Conservation (phyloP, 1,140 invertebrate species). For the Sarcophaga bullata region DNA sequence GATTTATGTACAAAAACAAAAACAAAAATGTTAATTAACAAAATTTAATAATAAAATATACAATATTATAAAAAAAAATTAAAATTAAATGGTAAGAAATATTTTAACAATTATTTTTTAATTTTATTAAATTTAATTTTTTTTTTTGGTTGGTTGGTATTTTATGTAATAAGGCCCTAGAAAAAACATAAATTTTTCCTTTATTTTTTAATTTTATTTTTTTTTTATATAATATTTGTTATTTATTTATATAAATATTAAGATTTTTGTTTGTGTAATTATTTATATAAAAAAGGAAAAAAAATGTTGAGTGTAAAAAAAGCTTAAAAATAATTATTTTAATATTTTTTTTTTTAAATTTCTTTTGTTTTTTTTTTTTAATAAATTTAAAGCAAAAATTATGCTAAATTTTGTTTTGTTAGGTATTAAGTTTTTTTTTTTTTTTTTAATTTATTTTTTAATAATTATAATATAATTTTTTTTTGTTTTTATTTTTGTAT, state of each 20-base stretch:
- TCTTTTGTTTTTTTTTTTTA: slow-evolving; percentile 25
- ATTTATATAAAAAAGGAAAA: not conserved
- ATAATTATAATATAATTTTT: slow-evolving; percentile 10
- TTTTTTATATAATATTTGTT: not conserved
- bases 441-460: slow-evolving; percentile 5
- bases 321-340: slow-evolving; percentile 41
- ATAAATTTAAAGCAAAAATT: slow-evolving; percentile 25
- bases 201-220: not conserved
- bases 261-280: not conserved
- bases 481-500: slow-evolving; percentile 7
- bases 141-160: slow-evolving; percentile 30
- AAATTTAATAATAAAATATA: not conserved
- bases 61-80: not conserved
- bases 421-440: not conserved
- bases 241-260: slow-evolving; percentile 1
- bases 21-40: not conserved
- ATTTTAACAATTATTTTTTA: slow-evolving; percentile 30
- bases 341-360: slow-evolving; percentile 34
- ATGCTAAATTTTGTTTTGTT: slow-evolving; percentile 29
- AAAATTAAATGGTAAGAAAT: not conserved
- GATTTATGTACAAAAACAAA: not conserved
- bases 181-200: slow-evolving; percentile 39
- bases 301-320: not conserved
- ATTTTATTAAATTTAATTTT: not conserved
- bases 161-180: slow-evolving; percentile 45